phyloP scores from a whole-genome alignment of 2,797 vertebrate genomes.

The Phoxinus dragarum region DNA sequence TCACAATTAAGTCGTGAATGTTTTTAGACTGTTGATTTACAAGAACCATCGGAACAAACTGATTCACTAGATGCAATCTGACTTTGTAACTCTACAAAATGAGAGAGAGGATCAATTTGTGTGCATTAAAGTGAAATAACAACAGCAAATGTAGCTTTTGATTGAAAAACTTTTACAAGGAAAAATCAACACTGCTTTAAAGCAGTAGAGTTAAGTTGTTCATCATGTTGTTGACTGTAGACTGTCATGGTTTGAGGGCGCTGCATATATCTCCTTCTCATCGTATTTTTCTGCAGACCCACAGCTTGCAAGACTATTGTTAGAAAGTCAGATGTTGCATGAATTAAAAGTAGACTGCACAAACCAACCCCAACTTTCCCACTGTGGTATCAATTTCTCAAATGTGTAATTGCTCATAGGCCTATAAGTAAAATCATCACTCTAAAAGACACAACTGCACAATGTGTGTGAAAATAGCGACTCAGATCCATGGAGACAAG shows the following conservation, averaged over 20 bases:
- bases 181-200: neutral
- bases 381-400: neutral
- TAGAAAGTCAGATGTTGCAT: neutral
- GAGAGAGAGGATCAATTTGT: too few relatives aligned
- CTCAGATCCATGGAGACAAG: neutral
- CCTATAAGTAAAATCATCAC: neutral
- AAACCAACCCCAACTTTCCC: too few relatives aligned
- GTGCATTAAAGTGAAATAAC: too few relatives aligned
- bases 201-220: too few relatives aligned
- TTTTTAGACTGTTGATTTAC: too few relatives aligned
- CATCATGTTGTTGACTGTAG: neutral
- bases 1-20: too few relatives aligned
- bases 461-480: too few relatives aligned
- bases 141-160: too few relatives aligned
- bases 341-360: neutral
- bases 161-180: neutral
- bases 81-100: too few relatives aligned
- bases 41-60: too few relatives aligned
- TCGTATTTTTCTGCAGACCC: neutral
- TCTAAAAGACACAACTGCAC: neutral
- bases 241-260: neutral
- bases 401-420: neutral
- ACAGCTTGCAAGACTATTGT: neutral
- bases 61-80: too few relatives aligned
- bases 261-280: neutral